phyloP scores from a whole-genome alignment of 2,797 vertebrate species.

The Pyrrhura leucotis region DNA sequence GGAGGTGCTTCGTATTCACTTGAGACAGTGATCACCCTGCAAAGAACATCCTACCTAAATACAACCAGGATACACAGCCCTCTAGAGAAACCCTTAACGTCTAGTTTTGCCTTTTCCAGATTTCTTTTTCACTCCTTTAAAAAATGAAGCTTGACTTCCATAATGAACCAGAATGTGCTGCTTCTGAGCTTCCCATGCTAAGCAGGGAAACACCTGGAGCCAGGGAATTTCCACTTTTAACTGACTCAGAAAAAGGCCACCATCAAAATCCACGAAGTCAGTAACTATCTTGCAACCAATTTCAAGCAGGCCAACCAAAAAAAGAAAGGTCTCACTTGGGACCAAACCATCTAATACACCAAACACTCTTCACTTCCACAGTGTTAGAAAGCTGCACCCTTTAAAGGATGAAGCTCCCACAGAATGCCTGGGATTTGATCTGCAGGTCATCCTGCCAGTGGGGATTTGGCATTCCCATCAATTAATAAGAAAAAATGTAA shows the following conservation, averaged over 20 bases:
- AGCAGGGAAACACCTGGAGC: not conserved
- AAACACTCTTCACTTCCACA: fast-evolving
- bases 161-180: not conserved
- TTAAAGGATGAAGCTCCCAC: not conserved
- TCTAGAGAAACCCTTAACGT: not conserved
- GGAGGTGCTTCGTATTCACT: not conserved
- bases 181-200: not conserved
- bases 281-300: not conserved
- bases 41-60: not conserved
- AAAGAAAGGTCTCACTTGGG: not conserved
- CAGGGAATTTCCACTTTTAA: not conserved
- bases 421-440: not conserved
- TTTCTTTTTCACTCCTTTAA: not conserved
- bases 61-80: not conserved
- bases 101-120: not conserved
- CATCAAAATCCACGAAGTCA: not conserved
- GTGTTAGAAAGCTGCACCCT: not conserved
- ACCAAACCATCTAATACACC: not conserved
- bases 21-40: not conserved
- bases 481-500: not conserved
- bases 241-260: not conserved
- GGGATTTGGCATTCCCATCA: not conserved
- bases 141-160: not conserved
- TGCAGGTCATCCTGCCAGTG: not conserved
- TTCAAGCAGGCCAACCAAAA: not conserved